Evolutionary conservation across 2,888 invertebrate species (phyloP).

Genomic region (Nemurella pictetii): DNA sequence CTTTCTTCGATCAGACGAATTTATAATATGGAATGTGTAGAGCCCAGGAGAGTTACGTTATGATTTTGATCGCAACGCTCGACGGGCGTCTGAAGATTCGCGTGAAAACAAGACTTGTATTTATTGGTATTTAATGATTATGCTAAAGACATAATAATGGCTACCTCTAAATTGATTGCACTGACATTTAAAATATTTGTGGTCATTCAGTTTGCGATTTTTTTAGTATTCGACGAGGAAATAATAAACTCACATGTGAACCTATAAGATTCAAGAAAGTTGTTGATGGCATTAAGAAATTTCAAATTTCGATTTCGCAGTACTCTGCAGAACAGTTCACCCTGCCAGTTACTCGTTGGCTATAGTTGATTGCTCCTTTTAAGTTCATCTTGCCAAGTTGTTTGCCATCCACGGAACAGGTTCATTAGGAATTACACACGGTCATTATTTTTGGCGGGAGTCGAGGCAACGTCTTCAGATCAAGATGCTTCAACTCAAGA

Average conservation of each 20-base stretch:
- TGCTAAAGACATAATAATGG: too few relatives aligned
- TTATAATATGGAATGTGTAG: background rate
- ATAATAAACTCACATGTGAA: too few relatives aligned
- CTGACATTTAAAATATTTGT: background rate
- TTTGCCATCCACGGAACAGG: background rate
- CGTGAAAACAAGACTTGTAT: background rate
- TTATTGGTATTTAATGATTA: background rate
- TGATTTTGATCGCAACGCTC: background rate
- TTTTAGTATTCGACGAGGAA: background rate
- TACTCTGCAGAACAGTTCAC: too few relatives aligned
- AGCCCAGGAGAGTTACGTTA: background rate
- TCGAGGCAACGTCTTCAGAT: background rate
- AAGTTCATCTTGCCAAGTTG: background rate
- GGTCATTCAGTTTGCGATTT: background rate
- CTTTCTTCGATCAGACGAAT: background rate
- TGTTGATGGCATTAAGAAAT: too few relatives aligned
- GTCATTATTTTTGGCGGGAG: background rate
- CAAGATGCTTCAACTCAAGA: background rate
- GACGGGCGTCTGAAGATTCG: background rate
- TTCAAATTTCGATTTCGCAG: too few relatives aligned
- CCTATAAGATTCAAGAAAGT: too few relatives aligned
- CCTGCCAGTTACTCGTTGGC: background rate
- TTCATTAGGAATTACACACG: background rate
- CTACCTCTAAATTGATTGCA: background rate
- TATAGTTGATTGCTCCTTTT: background rate